These are phyloP conservation scores for Caenorhabditis virilis DNA, from an alignment of 2,888 invertebrate genomes.

Conservation along the genomic window DNA sequence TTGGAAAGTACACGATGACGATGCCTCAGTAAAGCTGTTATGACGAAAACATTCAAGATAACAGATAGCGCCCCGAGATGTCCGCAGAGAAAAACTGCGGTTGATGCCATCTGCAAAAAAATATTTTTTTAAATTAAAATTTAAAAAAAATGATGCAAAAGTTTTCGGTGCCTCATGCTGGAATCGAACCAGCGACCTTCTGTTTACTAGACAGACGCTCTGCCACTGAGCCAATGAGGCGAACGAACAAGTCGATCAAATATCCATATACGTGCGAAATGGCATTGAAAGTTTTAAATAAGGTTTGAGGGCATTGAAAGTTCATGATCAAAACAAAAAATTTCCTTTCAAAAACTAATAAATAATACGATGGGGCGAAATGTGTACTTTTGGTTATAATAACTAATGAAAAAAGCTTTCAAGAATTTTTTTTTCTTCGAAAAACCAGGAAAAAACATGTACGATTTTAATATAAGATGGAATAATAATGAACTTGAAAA, in stretches of 20 bases:
- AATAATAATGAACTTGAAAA: no score
- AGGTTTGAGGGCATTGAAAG: background rate
- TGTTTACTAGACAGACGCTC: conserved; percentile 68
- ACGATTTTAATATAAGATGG: no score
- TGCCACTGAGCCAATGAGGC: conserved; percentile 68
- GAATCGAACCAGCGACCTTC: conserved; percentile 68
- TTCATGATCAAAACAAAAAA: background rate
- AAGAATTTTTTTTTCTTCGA: no score
- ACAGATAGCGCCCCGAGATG: conserved; percentile 63
- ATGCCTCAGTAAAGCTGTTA: conserved; percentile 56
- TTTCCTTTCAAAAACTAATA: no score
- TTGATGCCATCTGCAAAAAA: conserved; percentile 57
- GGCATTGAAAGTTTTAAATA: background rate
- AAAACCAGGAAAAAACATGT: no score
- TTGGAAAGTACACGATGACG: conserved; percentile 60
- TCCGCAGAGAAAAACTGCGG: conserved; percentile 59
- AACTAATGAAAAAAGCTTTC: background rate
- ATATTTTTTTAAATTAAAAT: background rate
- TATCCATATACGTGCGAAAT: background rate
- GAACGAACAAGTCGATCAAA: conserved; percentile 1
- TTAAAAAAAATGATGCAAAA: background rate
- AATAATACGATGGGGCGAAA: no score
- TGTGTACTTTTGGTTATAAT: no score
- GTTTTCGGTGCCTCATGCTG: conserved; percentile 62
- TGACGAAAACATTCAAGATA: conserved; percentile 64